Evolutionary conservation across 2,113 vertebrate species (phyloP).

Genomic region (Corythornis cristatus): DNA sequence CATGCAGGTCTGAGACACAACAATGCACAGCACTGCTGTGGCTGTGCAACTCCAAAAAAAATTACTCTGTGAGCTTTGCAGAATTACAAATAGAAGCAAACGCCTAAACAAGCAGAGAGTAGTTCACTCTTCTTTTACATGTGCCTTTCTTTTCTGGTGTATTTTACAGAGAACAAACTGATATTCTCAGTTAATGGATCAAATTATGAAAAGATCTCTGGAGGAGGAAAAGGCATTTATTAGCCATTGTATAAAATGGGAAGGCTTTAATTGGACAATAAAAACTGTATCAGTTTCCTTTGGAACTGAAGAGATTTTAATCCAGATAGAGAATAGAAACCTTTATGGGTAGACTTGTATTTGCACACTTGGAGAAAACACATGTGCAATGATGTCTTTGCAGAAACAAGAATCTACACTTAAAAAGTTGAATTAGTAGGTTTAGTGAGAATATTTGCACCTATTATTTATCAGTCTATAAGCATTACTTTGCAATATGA

Average conservation of each 20-base stretch:
- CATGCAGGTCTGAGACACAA: not conserved
- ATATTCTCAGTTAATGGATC: not conserved
- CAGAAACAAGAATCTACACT: not conserved
- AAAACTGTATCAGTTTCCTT: not conserved
- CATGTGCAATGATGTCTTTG: not conserved
- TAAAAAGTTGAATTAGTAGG: not conserved
- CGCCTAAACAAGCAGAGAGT: not conserved
- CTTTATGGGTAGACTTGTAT: not conserved
- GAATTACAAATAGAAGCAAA: not conserved
- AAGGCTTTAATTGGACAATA: not conserved
- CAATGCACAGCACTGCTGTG: not conserved
- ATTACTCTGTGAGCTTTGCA: not conserved
- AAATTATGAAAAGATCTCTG: not conserved
- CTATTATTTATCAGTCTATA: not conserved
- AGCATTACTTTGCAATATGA: not conserved
- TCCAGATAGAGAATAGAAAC: not conserved
- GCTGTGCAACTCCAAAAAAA: not conserved
- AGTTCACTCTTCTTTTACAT: not conserved
- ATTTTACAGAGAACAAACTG: not conserved
- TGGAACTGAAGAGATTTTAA: not conserved
- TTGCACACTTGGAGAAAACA: not conserved
- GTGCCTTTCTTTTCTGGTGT: not conserved
- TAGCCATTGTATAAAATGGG: not conserved
- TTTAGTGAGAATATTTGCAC: not conserved
- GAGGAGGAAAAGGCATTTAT: not conserved